These are phyloP conservation scores for Hermodice carunculata DNA, from an alignment of 2,888 invertebrate species.

Conservation along the genomic window DNA sequence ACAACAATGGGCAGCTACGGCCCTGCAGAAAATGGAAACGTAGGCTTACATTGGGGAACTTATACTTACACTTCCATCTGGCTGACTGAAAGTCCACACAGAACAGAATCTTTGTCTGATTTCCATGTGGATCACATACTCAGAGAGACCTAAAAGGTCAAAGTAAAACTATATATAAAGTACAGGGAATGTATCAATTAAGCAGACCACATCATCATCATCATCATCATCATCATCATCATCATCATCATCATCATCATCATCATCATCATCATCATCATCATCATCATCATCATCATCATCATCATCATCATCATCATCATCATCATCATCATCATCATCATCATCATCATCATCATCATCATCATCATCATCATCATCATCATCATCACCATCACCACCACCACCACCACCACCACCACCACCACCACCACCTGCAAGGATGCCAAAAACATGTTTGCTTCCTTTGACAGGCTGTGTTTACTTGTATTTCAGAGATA, in stretches of 20 bases:
- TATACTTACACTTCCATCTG: conserved; percentile 12
- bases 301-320: background rate
- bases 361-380: conserved; percentile 11
- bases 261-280: conserved; percentile 16
- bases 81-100: conserved; percentile 66
- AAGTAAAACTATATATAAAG: too few relatives aligned
- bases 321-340: conserved; percentile 3
- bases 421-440: too few relatives aligned
- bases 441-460: too few relatives aligned
- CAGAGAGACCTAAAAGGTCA: conserved; percentile 53
- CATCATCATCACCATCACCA: conserved; percentile 4
- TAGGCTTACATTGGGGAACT: too few relatives aligned
- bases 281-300: background rate
- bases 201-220: conserved; percentile 8
- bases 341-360: conserved; percentile 10
- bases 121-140: conserved; percentile 76
- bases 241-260: conserved; percentile 8
- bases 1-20: too few relatives aligned
- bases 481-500: too few relatives aligned
- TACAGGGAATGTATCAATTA: too few relatives aligned
- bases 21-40: too few relatives aligned
- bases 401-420: too few relatives aligned
- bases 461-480: too few relatives aligned
- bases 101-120: conserved; percentile 73
- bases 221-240: conserved; percentile 8